Conservation (phyloP, 1,140 invertebrate genomes). For the Pseudomyrmex gracilis region DNA sequence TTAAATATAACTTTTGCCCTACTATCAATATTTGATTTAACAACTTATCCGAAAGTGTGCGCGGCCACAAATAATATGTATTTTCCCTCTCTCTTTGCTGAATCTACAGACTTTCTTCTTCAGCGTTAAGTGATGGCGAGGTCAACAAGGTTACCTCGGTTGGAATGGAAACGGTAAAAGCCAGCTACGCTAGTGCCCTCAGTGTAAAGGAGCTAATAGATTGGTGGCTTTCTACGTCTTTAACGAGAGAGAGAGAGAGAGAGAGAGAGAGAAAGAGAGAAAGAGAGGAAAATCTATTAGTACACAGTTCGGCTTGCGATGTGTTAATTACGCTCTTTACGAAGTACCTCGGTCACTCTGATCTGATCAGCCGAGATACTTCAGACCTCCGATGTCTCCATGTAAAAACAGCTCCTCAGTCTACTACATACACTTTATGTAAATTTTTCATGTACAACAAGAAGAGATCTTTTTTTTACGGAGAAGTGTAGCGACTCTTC, state of each 20-base stretch:
- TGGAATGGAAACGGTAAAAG: slow-evolving; percentile 55
- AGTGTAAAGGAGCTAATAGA: slow-evolving; percentile 47
- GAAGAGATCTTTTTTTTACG: slow-evolving; percentile 16
- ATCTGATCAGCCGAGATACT: slow-evolving; percentile 28
- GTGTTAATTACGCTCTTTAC: slow-evolving; percentile 51
- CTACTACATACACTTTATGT: slow-evolving; percentile 1
- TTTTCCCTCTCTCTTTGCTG: not conserved
- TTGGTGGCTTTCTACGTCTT: slow-evolving; percentile 54
- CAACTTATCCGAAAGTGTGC: slow-evolving; percentile 15
- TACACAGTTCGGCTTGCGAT: slow-evolving; percentile 46
- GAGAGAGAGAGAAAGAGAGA: slow-evolving; percentile 22
- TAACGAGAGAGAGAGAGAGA: slow-evolving; percentile 12
- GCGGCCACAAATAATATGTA: slow-evolving; percentile 36
- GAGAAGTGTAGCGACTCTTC: not conserved
- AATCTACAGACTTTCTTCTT: slow-evolving; percentile 38
- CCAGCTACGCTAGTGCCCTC: slow-evolving; percentile 34
- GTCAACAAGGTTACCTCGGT: slow-evolving; percentile 53
- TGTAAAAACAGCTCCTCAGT: slow-evolving; percentile 31
- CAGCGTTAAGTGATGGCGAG: slow-evolving; percentile 24
- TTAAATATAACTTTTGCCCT: not conserved
- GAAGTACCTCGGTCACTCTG: slow-evolving; percentile 42
- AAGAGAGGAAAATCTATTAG: slow-evolving; percentile 47
- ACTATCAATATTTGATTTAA: not conserved
- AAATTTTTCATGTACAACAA: slow-evolving; percentile 42
- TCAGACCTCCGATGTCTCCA: not conserved